Percentiles rank a stretch among this genome's conserved stretches.
These are phyloP conservation scores for Anas bahamensis DNA, from an alignment of 2,797 vertebrate genomes.

Conservation along the genomic window DNA sequence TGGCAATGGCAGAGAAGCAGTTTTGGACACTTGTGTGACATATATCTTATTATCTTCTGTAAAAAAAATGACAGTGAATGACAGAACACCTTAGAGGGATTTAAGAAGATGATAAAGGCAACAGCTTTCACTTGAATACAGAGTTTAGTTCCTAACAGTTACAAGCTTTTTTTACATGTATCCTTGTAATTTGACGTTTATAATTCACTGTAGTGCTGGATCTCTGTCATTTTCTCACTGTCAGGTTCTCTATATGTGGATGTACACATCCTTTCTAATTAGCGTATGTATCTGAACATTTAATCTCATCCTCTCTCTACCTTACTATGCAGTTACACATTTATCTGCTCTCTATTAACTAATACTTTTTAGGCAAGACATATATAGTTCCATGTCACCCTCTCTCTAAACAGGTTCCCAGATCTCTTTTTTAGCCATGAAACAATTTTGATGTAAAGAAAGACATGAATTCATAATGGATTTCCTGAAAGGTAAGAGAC, in stretches of 20 bases:
- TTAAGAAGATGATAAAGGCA: conserved; percentile 75
- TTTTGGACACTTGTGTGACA: conserved; percentile 79
- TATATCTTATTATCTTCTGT: conserved; percentile 70
- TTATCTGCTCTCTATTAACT: conserved; percentile 20
- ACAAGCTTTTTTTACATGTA: conserved; percentile 76
- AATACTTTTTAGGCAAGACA: conserved; percentile 22
- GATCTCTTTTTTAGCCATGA: neutral
- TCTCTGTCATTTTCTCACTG: conserved; percentile 78
- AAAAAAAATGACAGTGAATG: conserved; percentile 79
- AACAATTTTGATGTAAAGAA: neutral
- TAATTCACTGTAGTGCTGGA: conserved; percentile 74
- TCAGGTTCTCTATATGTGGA: conserved; percentile 67
- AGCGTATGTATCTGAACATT: conserved; percentile 76
- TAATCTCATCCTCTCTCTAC: conserved; percentile 45
- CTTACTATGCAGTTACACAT: conserved; percentile 49
- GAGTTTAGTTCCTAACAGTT: conserved; percentile 75
- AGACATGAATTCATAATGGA: conserved; percentile 29
- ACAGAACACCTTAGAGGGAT: conserved; percentile 80
- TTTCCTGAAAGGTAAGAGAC: neutral
- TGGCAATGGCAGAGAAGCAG: conserved; percentile 59
- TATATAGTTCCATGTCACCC: neutral
- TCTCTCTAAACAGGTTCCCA: neutral
- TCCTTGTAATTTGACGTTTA: conserved; percentile 82
- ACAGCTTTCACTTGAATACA: conserved; percentile 37
- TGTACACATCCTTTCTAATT: conserved; percentile 80